Evolutionary conservation across 2,113 vertebrate genomes (phyloP).

Genomic region (Motacilla tschutschensis): DNA sequence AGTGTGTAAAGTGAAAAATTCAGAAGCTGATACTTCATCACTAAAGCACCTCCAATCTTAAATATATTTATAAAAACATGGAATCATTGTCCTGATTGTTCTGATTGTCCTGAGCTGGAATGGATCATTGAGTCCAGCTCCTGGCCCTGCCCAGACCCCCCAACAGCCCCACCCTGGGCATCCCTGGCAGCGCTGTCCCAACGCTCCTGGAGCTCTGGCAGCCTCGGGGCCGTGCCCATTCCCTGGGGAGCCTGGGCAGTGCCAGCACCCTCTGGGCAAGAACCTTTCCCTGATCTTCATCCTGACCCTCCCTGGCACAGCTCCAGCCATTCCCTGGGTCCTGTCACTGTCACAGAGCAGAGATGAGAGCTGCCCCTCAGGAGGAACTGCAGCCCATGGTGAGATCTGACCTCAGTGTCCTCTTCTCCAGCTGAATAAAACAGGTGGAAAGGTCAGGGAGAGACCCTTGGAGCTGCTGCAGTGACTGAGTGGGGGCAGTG

Average conservation of each 20-base stretch:
- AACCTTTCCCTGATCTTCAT: fast-evolving
- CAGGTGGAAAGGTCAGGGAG: background rate
- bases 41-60: background rate
- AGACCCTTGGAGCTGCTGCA: background rate
- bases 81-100: background rate
- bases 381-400: background rate
- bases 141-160: fast-evolving
- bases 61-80: background rate
- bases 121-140: fast-evolving
- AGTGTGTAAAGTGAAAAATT: background rate
- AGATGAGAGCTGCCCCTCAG: fast-evolving
- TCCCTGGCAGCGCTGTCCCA: background rate
- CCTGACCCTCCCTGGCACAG: fast-evolving
- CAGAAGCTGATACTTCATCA: background rate
- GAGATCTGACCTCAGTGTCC: background rate
- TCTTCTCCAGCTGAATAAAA: background rate
- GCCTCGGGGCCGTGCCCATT: background rate
- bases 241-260: background rate
- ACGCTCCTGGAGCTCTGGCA: background rate
- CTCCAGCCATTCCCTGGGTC: fast-evolving
- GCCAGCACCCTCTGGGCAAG: background rate
- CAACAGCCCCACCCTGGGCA: background rate
- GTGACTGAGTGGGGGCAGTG: background rate
- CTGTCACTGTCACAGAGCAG: background rate
- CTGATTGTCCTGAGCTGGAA: background rate